phyloP scores from a whole-genome alignment of 2,797 vertebrate genomes.

The Staurois parvus region DNA sequence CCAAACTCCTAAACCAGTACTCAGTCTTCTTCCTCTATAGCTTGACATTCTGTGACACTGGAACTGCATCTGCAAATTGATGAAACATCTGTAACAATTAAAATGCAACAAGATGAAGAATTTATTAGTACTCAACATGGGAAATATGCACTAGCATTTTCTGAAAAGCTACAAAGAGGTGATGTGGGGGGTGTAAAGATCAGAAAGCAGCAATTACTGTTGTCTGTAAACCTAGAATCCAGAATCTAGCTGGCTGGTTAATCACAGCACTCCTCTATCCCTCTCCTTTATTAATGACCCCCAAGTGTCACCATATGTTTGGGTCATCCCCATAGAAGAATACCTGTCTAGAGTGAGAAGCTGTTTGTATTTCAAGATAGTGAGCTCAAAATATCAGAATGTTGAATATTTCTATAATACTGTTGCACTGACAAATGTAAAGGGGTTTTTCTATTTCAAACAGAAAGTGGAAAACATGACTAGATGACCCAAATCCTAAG shows the following conservation, averaged over 20 bases:
- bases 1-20: conserved; percentile 27
- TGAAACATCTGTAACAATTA: not conserved
- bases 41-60: not conserved
- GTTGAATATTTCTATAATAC: not conserved
- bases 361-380: not conserved
- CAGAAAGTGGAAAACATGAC: too few relatives aligned
- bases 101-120: not conserved
- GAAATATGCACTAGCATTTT: not conserved
- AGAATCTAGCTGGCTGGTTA: not conserved
- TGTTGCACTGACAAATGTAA: too few relatives aligned
- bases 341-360: not conserved
- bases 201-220: not conserved
- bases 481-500: too few relatives aligned
- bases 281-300: not conserved
- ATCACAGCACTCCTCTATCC: not conserved
- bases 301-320: not conserved
- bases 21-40: not conserved
- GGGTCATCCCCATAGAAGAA: not conserved
- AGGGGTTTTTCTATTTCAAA: too few relatives aligned
- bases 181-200: not conserved
- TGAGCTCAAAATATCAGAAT: not conserved
- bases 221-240: not conserved
- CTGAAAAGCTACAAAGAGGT: not conserved
- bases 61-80: not conserved
- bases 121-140: not conserved